Base-by-base conservation (phyloP, 2,797 vertebrate species). In the Enteromius treurensis region DNA sequence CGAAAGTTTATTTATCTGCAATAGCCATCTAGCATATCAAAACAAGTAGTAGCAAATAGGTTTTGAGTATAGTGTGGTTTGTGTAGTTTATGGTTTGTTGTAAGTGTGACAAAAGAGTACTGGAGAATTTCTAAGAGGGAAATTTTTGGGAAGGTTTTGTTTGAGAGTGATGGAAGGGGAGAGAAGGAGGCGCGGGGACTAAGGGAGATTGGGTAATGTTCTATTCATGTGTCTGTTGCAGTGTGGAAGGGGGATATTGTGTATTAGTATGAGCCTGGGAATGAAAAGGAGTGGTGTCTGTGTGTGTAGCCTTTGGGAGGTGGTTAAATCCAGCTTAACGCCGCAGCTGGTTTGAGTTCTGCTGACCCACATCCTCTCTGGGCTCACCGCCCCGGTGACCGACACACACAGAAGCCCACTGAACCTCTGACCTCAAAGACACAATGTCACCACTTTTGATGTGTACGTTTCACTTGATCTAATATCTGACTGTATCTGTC, bases 281-380 rank as follows among this genome's bases (percentile, higher is more conserved):
- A 67, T 75, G 51, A 47, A 70, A 82, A 69, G 77, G 51, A 67
- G 26, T 64, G 55, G 67, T 83, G 65, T 79, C 58, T 47, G 47
- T 53, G 64, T 37, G 58, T 80, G 67, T 45, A 40, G 29, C 32
- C n/a, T 77, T 10, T 70, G 80, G 65, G 62, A 73, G 60, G 26
- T 79, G 78, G 84, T 70, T 82, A 86, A 86, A 82, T 87, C 87
- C 86, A 89, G 84, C 67, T 88, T 86, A 85, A 64, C 49, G 13
- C 62, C 71, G 73, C 84, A 86, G 82, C 77, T 86, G 85, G 80
- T 86, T 86, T 65, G 14, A 86, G 85, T 79, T 85, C 58, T 42
- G 40, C 77, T 89, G 85, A 89, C 86, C 87, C 88, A 87, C 51
- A 84, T 89, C 82, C 84, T 81, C 67, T 78, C 75, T 74, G 53